Percentiles rank a stretch among this genome's conserved stretches.
These are phyloP conservation scores for Chrysemys picta DNA, from an alignment of 2,113 vertebrate species.

Conservation along the genomic window DNA sequence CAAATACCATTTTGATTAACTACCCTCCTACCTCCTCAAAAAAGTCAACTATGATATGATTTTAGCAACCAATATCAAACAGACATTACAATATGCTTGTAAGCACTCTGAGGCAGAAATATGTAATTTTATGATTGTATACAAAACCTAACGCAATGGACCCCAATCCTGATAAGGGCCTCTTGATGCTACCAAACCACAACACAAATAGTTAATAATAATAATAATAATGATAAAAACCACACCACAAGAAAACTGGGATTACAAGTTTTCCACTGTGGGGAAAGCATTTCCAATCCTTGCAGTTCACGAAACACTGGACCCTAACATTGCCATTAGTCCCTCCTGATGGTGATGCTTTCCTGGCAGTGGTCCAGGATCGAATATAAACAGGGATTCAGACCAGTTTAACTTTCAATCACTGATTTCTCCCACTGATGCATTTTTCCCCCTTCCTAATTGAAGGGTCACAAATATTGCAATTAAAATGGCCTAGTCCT, in stretches of 20 bases:
- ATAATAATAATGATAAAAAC: constrained; percentile 40
- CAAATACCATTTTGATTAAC: neutral
- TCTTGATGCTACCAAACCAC: neutral
- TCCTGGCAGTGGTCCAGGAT: constrained; percentile 10
- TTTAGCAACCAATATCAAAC: neutral
- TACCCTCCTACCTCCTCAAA: neutral
- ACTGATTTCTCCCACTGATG: neutral
- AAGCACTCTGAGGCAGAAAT: neutral
- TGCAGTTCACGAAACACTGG: neutral
- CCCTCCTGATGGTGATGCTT: neutral
- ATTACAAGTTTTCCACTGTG: constrained; percentile 4
- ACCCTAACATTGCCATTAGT: neutral
- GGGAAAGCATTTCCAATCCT: constrained; percentile 9
- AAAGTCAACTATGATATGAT: neutral
- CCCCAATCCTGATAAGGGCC: neutral
- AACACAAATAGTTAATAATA: neutral
- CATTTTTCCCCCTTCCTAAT: neutral
- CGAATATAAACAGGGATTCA: neutral
- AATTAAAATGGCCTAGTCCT: neutral
- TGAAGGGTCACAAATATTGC: neutral
- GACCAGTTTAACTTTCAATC: neutral
- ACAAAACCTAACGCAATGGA: neutral
- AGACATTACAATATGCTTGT: neutral
- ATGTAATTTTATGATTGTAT: neutral
- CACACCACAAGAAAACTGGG: neutral